These are phyloP conservation scores for Ophiodon elongatus DNA, from an alignment of 2,113 vertebrate species.

Conservation along the genomic window DNA sequence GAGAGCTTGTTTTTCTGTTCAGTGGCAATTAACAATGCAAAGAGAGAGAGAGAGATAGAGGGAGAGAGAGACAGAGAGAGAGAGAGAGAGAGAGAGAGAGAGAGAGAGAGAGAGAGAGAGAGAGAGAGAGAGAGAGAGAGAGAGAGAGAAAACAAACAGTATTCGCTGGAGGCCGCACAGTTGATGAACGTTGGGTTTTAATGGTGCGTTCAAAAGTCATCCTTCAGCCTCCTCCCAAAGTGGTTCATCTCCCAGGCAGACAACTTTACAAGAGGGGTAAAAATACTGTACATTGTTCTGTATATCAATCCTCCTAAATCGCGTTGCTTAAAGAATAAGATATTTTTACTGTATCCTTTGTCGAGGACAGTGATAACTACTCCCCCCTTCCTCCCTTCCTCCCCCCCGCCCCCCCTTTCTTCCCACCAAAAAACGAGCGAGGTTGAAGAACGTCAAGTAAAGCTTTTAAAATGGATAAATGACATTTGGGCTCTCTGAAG, in stretches of 20 bases:
- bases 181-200: slow-evolving; percentile 26
- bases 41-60: slow-evolving; percentile 58
- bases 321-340: slow-evolving; percentile 3
- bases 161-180: slow-evolving; percentile 24
- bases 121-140: slow-evolving; percentile 47
- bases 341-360: slow-evolving; percentile 10
- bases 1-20: slow-evolving; percentile 65
- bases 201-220: slow-evolving; percentile 36
- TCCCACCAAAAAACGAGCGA: slow-evolving; percentile 35
- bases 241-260: slow-evolving; percentile 70
- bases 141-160: slow-evolving; percentile 27
- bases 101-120: slow-evolving; percentile 48
- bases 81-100: slow-evolving; percentile 54
- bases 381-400: slow-evolving; percentile 37
- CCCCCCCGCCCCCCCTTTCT: slow-evolving; percentile 20
- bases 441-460: slow-evolving; percentile 60
- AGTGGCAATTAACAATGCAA: slow-evolving; percentile 75
- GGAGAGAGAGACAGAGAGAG: slow-evolving; percentile 57
- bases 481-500: slow-evolving; percentile 48
- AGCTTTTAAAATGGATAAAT: slow-evolving; percentile 59
- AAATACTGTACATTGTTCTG: slow-evolving; percentile 73
- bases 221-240: slow-evolving; percentile 59
- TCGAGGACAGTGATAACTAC: slow-evolving; percentile 54
- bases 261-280: slow-evolving; percentile 59
- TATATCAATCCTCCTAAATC: slow-evolving; percentile 13